Evolutionary conservation across 2,113 vertebrate genomes (phyloP), one percentile per base, ranked within the genome.

Genomic region (Heterochromis multidens): DNA sequence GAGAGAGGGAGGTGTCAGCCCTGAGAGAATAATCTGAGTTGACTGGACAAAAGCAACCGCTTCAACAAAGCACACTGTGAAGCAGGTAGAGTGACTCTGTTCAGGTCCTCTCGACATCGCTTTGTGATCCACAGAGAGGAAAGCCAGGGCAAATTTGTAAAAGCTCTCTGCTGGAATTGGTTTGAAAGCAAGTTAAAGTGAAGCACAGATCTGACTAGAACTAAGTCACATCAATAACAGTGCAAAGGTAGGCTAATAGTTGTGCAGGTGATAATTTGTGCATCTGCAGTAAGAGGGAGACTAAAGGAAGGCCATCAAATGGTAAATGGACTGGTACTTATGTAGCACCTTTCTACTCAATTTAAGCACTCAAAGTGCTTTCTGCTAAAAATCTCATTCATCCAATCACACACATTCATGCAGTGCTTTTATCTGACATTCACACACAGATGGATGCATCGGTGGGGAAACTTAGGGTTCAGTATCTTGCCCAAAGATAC

Each of bases 11-110:
- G 84, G 70, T 12, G 61, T 84, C 12, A 10, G 63, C 74, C 76
- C 6, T 0, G 1, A 25, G 56, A 70, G 80, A 78, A 65, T 78
- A 80, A 83, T 77, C n/a, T 1, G 79, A 83, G 59, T 35, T 21
- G 65, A 80, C 84, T 17, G 60, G 65, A 92, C 81, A 78, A 91
- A 90, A 62, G 84, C 17, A 19, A 25, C 17, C 0, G 21, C 65
- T 80, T 84, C 65, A 27, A 63, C 79, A 52, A 83, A 86, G 79
- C 61, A 4, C 35, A 8, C 49, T 80, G 77, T 59, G 72, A 84
- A 82, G 79, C 78, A 65, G 79, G 80, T 67, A 60, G 54, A 74
- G 43, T 63, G 23, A 76, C 67, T 65, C 35, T 82, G 83, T 63
- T 82, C 76, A 59, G 79, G 70, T 88, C 76, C 56, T 62, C 43